Conservation (phyloP, 2,113 vertebrate species). For the Chelonoidis abingdonii region DNA sequence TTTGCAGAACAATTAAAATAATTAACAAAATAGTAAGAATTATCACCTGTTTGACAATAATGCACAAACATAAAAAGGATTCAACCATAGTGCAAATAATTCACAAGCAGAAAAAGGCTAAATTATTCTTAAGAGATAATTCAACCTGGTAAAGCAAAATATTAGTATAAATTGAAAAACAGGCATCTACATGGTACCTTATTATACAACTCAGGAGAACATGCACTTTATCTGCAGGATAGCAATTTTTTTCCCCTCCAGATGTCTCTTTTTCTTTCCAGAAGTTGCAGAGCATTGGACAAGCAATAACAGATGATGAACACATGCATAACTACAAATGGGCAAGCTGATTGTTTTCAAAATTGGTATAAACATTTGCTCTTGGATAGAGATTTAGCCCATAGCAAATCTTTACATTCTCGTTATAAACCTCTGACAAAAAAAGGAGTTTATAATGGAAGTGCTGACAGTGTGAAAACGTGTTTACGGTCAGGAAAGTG, state of each 20-base stretch:
- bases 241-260: conserved; percentile 78
- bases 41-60: conserved; percentile 11
- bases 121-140: conserved; percentile 4
- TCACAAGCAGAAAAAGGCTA: neutral
- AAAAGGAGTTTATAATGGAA: conserved; percentile 84
- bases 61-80: conserved; percentile 13
- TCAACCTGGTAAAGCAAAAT: neutral
- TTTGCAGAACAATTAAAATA: neutral
- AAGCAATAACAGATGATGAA: conserved; percentile 89
- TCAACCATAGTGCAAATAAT: neutral
- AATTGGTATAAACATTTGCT: conserved; percentile 89
- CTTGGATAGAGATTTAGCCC: conserved; percentile 87
- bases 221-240: conserved; percentile 76
- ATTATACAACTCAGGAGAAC: conserved; percentile 74
- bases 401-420: conserved; percentile 88
- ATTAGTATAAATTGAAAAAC: conserved; percentile 51
- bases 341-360: conserved; percentile 88
- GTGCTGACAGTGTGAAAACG: conserved; percentile 86
- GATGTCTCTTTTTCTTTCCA: conserved; percentile 87
- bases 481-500: conserved; percentile 84
- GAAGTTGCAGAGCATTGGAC: conserved; percentile 87
- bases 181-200: conserved; percentile 71
- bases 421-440: conserved; percentile 84
- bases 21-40: neutral
- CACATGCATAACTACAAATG: conserved; percentile 88